Conservation (phyloP, 2,888 invertebrate species). For the Hipparchia sbordonii region DNA sequence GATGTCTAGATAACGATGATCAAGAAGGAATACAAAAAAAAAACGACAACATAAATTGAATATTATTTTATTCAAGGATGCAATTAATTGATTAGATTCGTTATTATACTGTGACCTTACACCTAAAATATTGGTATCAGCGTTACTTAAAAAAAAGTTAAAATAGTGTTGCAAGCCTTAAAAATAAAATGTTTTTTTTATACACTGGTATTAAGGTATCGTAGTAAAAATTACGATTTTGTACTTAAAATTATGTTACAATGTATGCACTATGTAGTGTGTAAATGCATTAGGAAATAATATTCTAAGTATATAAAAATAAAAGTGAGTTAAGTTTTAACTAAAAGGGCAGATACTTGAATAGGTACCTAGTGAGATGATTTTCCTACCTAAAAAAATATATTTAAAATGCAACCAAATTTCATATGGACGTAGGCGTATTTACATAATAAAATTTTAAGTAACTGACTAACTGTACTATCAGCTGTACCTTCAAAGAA, state of each 20-base stretch:
- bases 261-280: slow-evolving; percentile 27
- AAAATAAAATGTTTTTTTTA: slow-evolving; percentile 45
- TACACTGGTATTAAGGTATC: slow-evolving; percentile 61
- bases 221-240: slow-evolving; percentile 58
- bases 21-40: neutral
- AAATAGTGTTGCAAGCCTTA: slow-evolving; percentile 45
- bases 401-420: slow-evolving; percentile 21
- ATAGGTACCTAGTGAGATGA: slow-evolving; percentile 21
- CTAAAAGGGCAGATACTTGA: slow-evolving; percentile 19
- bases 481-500: slow-evolving; percentile 25
- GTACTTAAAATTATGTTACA: slow-evolving; percentile 58
- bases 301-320: neutral
- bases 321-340: slow-evolving; percentile 5
- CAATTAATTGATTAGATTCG: slow-evolving; percentile 48
- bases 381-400: slow-evolving; percentile 22
- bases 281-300: slow-evolving; percentile 36
- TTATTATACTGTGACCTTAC: slow-evolving; percentile 69
- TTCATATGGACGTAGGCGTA: slow-evolving; percentile 21
- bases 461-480: slow-evolving; percentile 31
- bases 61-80: slow-evolving; percentile 43
- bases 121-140: slow-evolving; percentile 74
- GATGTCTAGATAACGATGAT: too few species aligned
- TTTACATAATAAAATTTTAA: slow-evolving; percentile 31
- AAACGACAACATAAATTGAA: slow-evolving; percentile 27
- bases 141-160: slow-evolving; percentile 48